Evolutionary conservation across 1,140 invertebrate genomes (phyloP), one percentile per base, ranked within the genome.

Genomic region (Cryptotermes secundus): DNA sequence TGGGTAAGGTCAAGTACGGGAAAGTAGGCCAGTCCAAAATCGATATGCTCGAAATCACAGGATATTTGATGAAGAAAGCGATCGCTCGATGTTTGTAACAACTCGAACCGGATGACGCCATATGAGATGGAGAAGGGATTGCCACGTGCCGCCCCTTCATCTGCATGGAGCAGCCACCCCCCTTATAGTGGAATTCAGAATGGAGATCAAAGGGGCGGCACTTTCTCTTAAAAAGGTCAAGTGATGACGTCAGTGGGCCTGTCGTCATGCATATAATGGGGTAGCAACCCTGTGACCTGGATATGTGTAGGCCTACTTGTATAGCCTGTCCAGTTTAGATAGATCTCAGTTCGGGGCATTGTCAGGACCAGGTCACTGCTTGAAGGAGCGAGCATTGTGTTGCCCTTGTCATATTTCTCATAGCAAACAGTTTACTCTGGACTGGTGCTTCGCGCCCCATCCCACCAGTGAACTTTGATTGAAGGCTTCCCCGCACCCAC

Each of bases 151-250:
- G 16, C 26, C 3, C 38, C 26, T 34, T 34, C 34, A 45, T 49
- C 81, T 2, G 26, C 81, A 38, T 82, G 38, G 36, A 82, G 35
- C 1, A n/a, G 22, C n/a, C 80, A 80, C 35, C 81, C 19, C 26
- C 34, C 35, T n/a, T 35, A 31, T 16, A 49, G 31, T 4, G 2
- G 19, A 59, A 19, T 22, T 22, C 4, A 22, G 53, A 59, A 9
- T 72, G 59, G 14, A 72, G 59, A 72, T 72, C 59, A 72, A 72
- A 72, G 59, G 59, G 59, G 59, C n/a, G 59, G 53, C 10, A 72
- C 59, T n/a, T 31, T 72, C 59, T n/a, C 59, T 72, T 72, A 72
- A 72, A 72, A 72, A 72, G 59, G 59, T 72, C 59, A 72, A 72
- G 59, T 72, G 59, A 31, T 31, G 59, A 72, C 59, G 59, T 72